Evolutionary conservation across 2,888 invertebrate species (phyloP).

Genomic region (Scrobipalpa atriplicella): DNA sequence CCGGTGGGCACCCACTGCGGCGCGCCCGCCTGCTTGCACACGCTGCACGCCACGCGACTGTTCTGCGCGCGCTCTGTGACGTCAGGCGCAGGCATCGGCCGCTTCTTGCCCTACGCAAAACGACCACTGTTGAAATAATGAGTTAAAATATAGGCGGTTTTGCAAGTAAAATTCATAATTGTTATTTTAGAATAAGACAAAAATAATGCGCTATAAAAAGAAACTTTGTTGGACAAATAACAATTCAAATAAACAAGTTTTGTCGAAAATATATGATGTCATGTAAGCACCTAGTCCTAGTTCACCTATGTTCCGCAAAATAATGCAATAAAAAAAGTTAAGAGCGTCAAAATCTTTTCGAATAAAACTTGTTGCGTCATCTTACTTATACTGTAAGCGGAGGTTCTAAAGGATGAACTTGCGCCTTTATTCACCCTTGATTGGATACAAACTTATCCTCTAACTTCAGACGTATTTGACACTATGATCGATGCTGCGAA

Average conservation of each 20-base stretch:
- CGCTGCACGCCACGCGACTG: slow-evolving; percentile 41
- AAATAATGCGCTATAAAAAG: too few relatives aligned
- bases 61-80: slow-evolving; percentile 76
- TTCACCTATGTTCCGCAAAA: too few relatives aligned
- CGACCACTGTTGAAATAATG: not conserved
- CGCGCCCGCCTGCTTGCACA: slow-evolving; percentile 67
- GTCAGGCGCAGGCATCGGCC: slow-evolving; percentile 81
- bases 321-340: not conserved
- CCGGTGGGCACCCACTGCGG: slow-evolving; percentile 76
- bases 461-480: not conserved
- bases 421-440: not conserved
- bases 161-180: not conserved
- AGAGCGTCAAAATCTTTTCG: not conserved
- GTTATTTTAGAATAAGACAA: not conserved
- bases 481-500: not conserved
- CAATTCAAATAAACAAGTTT: too few relatives aligned
- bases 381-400: not conserved
- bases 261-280: too few relatives aligned
- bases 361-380: not conserved
- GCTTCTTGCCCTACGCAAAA: slow-evolving; percentile 69
- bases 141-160: too few relatives aligned
- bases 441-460: not conserved
- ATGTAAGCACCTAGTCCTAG: too few relatives aligned
- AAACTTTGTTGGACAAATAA: too few relatives aligned
- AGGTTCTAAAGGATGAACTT: not conserved